Base-by-base conservation (phyloP, 2,113 vertebrate genomes). In the Hoplias malabaricus region DNA sequence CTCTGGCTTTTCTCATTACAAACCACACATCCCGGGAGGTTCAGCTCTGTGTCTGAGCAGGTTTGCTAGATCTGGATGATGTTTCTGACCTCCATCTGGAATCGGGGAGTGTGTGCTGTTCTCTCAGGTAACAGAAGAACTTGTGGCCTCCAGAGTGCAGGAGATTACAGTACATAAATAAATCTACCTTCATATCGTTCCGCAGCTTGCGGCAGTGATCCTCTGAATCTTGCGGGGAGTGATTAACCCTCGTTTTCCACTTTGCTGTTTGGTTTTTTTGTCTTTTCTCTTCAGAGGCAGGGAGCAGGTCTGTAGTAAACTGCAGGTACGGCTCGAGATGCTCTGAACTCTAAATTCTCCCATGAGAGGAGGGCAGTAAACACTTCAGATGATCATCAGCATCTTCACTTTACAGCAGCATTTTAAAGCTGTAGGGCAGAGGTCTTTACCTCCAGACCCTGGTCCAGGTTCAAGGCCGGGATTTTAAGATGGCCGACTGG, bases 371-470 rank as follows among this genome's bases (percentile, higher is more conserved):
- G 69, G 42, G 19, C 10, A 36, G 42, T 40, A 83, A 86, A 86
- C 71, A 16, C 87, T 90, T 88, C 85, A 89, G 87, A 88, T 88
- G 88, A 67, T 81, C 73, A 53, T 57, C 82, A 61, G 85, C 83
- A 62, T 73, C 75, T 74, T 69, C 33, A 72, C 70, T 86, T 86
- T 81, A 84, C 80, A 81, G 77, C 66, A 70, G 56, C 73, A 54
- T 71, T 70, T 80, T 78, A 69, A 88, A 79, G 78, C 75, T 89
- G 78, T 84, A 48, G 46, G 5, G n/a, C n/a, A n/a, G n/a, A n/a
- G n/a, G n/a, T n/a, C n/a, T n/a, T n/a, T n/a, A n/a, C n/a, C n/a
- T n/a, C n/a, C n/a, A n/a, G n/a, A n/a, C n/a, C n/a, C n/a, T n/a
- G n/a, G n/a, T n/a, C n/a, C n/a, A n/a, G n/a, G n/a, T n/a, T n/a